Conservation (phyloP, 2,888 invertebrate species). For the Dasysyrphus albostriatus region DNA sequence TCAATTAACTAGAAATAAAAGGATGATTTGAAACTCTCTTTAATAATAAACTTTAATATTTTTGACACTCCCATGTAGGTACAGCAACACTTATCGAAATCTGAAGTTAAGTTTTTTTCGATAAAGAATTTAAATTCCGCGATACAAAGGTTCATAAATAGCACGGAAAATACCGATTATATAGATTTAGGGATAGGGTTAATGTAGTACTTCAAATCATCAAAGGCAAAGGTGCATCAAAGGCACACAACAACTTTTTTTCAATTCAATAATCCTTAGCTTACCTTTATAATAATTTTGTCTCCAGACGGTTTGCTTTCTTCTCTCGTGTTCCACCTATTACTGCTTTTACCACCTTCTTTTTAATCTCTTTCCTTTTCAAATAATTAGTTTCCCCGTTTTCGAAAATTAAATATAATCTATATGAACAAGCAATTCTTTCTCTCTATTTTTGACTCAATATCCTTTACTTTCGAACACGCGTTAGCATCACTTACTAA, state of each 20-base stretch:
- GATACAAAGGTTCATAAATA: too few relatives aligned
- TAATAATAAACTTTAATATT: too few relatives aligned
- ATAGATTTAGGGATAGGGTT: too few relatives aligned
- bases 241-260: conserved; percentile 5
- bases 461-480: conserved; percentile 56
- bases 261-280: conserved; percentile 9
- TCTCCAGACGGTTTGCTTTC: conserved; percentile 32
- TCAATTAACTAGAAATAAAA: too few relatives aligned
- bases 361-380: not conserved
- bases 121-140: too few relatives aligned
- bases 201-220: too few relatives aligned
- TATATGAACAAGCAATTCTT: conserved; percentile 1
- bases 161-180: too few relatives aligned
- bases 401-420: conserved; percentile 6
- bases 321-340: not conserved
- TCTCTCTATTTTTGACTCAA: conserved; percentile 26
- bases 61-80: too few relatives aligned
- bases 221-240: not conserved
- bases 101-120: too few relatives aligned
- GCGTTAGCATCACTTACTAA: conserved; percentile 53
- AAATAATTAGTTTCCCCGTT: conserved; percentile 2
- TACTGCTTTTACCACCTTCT: conserved; percentile 1
- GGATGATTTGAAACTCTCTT: too few relatives aligned
- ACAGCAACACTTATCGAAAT: too few relatives aligned
- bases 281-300: conserved; percentile 57